Evolutionary conservation across 1,140 invertebrate genomes (phyloP).

Genomic region (Ectropis grisescens): DNA sequence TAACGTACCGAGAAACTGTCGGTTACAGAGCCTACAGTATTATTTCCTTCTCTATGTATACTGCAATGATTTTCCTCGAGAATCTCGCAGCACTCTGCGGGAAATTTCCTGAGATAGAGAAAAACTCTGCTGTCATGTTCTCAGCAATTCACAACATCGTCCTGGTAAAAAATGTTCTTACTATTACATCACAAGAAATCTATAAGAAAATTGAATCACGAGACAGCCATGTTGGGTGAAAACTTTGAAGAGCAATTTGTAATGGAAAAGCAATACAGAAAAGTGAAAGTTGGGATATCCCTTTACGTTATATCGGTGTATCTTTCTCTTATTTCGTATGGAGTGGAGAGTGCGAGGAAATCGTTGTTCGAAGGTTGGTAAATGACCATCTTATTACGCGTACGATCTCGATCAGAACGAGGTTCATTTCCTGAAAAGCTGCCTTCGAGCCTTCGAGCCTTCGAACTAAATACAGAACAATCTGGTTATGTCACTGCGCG

Average conservation of each 20-base stretch:
- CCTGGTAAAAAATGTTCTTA: slow-evolving; percentile 48
- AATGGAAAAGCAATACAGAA: slow-evolving; percentile 42
- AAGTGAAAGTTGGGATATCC: slow-evolving; percentile 36
- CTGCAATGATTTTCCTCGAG: slow-evolving; percentile 49
- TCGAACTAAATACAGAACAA: no score
- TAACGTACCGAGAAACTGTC: slow-evolving; percentile 27
- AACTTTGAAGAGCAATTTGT: slow-evolving; percentile 31
- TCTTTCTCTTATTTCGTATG: slow-evolving; percentile 42
- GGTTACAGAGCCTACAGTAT: slow-evolving; percentile 33
- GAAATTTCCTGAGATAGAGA: slow-evolving; percentile 48
- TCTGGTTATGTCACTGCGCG: no score
- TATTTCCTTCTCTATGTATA: slow-evolving; percentile 37
- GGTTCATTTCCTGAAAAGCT: no score
- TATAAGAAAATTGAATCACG: slow-evolving; percentile 49
- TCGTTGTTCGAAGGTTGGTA: slow-evolving; percentile 37
- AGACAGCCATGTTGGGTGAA: slow-evolving; percentile 40
- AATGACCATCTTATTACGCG: neutral
- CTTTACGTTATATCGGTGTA: slow-evolving; percentile 47
- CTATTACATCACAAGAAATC: slow-evolving; percentile 43
- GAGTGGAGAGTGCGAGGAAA: slow-evolving; percentile 40
- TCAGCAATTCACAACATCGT: slow-evolving; percentile 54
- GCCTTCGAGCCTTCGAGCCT: no score
- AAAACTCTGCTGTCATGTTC: slow-evolving; percentile 55
- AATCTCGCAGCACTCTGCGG: slow-evolving; percentile 49
- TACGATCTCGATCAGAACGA: no score